Evolutionary conservation across 2,113 vertebrate species (phyloP).

Genomic region (Mustelus asterias): DNA sequence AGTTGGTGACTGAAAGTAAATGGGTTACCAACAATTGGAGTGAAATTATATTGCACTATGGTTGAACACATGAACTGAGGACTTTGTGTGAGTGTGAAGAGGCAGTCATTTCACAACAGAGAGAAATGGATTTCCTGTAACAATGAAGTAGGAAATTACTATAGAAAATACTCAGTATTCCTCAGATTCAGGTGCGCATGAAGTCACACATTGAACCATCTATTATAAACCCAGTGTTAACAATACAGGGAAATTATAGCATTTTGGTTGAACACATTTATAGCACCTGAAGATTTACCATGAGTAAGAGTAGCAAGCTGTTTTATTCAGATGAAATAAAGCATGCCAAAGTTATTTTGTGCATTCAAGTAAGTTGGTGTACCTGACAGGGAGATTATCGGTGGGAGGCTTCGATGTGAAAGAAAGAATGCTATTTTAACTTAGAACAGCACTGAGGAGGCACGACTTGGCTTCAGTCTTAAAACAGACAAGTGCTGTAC

Average conservation of each 20-base stretch:
- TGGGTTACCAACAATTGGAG: background rate
- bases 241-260: background rate
- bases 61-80: background rate
- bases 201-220: background rate
- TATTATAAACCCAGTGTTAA: background rate
- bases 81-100: background rate
- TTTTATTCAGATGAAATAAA: slow-evolving; percentile 16
- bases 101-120: background rate
- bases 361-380: slow-evolving; percentile 12
- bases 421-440: slow-evolving; percentile 27
- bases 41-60: background rate
- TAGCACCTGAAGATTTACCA: background rate
- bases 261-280: slow-evolving; percentile 1
- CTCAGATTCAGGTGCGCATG: background rate
- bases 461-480: slow-evolving; percentile 6
- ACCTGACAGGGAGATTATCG: slow-evolving; percentile 22
- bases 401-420: slow-evolving; percentile 16
- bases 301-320: slow-evolving; percentile 18
- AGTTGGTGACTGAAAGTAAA: background rate
- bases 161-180: background rate
- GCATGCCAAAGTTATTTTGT: slow-evolving; percentile 9
- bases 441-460: background rate
- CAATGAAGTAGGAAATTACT: background rate
- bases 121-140: background rate
- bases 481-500: slow-evolving; percentile 27